A percentile compares a stretch with the other conserved stretches of the same genome.
These are phyloP conservation scores for Apus apus DNA, from an alignment of 2,113 vertebrate genomes.

Conservation along the genomic window DNA sequence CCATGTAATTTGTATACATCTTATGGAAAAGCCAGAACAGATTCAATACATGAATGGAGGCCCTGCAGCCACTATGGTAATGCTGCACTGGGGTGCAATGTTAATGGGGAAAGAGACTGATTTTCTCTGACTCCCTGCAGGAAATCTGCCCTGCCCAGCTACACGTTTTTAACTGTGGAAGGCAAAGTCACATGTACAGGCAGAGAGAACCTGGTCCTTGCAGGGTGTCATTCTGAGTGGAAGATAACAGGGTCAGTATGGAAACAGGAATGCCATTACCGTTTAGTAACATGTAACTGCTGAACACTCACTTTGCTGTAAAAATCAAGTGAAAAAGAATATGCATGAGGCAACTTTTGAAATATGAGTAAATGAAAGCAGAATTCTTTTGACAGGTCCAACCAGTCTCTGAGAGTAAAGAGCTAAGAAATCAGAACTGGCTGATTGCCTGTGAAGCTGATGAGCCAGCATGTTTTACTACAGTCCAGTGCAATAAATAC, in stretches of 20 bases:
- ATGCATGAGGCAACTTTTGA: background rate
- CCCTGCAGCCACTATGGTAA: background rate
- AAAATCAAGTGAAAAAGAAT: background rate
- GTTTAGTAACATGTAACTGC: background rate
- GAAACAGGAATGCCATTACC: background rate
- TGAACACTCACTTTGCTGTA: background rate
- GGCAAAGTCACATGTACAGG: background rate
- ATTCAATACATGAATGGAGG: background rate
- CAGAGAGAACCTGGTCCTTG: background rate
- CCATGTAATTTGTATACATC: background rate
- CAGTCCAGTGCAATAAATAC: background rate
- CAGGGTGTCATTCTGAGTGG: background rate
- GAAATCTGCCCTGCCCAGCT: background rate
- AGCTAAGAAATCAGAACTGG: background rate
- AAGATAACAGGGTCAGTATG: background rate
- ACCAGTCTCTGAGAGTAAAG: background rate
- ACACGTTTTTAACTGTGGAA: background rate
- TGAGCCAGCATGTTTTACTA: background rate
- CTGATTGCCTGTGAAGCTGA: background rate
- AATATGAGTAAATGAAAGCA: background rate
- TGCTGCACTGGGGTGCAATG: background rate
- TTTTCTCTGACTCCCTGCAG: background rate
- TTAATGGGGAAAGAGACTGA: background rate
- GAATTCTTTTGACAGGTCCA: background rate
- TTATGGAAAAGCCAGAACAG: background rate